Base-by-base conservation (phyloP, 1,140 invertebrate genomes). In the Eubasilissa regina region DNA sequence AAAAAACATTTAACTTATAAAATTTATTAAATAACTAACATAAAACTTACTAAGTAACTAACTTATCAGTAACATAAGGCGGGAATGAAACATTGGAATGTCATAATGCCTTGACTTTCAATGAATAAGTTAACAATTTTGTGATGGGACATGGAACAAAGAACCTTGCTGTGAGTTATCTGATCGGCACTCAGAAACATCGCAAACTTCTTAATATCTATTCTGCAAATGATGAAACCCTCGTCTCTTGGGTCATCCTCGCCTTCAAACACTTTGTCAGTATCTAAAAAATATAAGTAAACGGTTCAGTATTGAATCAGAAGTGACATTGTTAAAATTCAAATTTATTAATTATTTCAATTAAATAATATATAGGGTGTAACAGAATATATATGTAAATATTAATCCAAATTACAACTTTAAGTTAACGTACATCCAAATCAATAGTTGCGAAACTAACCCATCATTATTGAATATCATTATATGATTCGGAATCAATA, bases 231-330 rank as follows among this genome's bases (percentile, higher is more conserved):
- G 53, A 83, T 75, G 44, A 66, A 81, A 12, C 47, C 21, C 12
- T 45, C 75, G 51, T 80, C 78, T 53, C 58, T 66, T 13, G 47
- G 35, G 53, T 80, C 77, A 47, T 82, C 81, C 10, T 78, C 75
- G 60, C 75, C 73, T 47, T 80, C 75, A 35, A 75, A 66, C 43
- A 62, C 74, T 72, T 78, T 80, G 19, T 75, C 81, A 55, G 19
- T 11, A 78, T 77, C 75, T 77, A 19, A 19, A 25, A 74, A 55
- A 35, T 11, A 56, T 10, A n/a, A 74, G 4, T 13, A 72, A 72
- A 51, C 7, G 91, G 90, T 89, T 83, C 86, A 87, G 88, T 90
- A 91, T n/a, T n/a, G n/a, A n/a, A n/a, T n/a, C n/a, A n/a, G n/a
- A n/a, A n/a, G n/a, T n/a, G n/a, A n/a, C n/a, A n/a, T n/a, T n/a